A percentile compares a stretch with the other conserved stretches of the same genome.
Evolutionary conservation across 2,113 vertebrate genomes (phyloP).

Genomic region (Hippocampus abdominalis): DNA sequence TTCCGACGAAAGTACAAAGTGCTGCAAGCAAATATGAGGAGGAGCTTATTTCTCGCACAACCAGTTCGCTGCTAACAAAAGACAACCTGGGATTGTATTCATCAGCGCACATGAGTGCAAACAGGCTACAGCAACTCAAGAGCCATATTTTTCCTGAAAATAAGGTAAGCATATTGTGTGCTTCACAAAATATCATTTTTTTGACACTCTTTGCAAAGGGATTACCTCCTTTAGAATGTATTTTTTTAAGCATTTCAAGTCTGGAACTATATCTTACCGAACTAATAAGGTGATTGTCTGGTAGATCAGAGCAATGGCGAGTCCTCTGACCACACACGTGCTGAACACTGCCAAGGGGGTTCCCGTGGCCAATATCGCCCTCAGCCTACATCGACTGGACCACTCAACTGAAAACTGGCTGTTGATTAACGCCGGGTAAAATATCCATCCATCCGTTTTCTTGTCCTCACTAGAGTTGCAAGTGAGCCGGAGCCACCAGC

Average conservation of each 20-base stretch:
- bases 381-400: conserved; percentile 62
- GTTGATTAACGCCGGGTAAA: conserved; percentile 66
- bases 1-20: conserved; percentile 39
- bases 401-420: conserved; percentile 54
- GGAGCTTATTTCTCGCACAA: conserved; percentile 37
- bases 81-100: conserved; percentile 23
- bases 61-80: conserved; percentile 41
- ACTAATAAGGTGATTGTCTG: not conserved
- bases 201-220: not conserved
- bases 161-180: conserved; percentile 51
- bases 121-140: conserved; percentile 54
- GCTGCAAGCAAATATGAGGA: conserved; percentile 18
- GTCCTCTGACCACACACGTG: conserved; percentile 74
- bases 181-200: not conserved
- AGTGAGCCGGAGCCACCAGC: not conserved
- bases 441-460: not conserved
- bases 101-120: conserved; percentile 45
- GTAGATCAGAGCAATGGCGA: conserved; percentile 61
- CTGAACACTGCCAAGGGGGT: conserved; percentile 67
- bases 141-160: conserved; percentile 50
- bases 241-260: not conserved
- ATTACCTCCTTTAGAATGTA: not conserved
- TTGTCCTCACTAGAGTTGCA: not conserved
- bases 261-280: not conserved
- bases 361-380: conserved; percentile 65